A percentile compares a stretch with the other conserved stretches of the same genome.
Conservation (phyloP, 2,888 invertebrate genomes). For the Keiferia lycopersicella region DNA sequence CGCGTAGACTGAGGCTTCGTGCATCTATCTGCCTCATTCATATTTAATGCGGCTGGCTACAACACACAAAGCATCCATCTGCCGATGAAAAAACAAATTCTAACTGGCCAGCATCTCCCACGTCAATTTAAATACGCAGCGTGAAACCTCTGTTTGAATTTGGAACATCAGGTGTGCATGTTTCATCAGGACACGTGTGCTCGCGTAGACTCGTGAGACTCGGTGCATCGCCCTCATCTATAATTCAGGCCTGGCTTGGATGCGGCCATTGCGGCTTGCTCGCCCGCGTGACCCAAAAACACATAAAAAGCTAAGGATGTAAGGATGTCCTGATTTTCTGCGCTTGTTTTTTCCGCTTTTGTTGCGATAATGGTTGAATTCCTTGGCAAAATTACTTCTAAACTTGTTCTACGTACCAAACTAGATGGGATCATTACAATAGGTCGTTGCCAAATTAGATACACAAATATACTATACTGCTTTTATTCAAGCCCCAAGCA, state of each 20-base stretch:
- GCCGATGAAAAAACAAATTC: too few relatives aligned
- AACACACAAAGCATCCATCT: too few relatives aligned
- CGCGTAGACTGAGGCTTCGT: too few relatives aligned
- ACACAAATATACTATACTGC: too few relatives aligned
- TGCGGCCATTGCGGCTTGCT: conserved; percentile 4
- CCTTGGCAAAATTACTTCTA: not conserved
- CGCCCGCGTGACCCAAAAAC: conserved; percentile 8
- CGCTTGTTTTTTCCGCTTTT: not conserved
- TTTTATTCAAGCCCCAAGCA: too few relatives aligned
- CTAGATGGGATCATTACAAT: too few relatives aligned
- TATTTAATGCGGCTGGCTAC: too few relatives aligned
- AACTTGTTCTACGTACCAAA: too few relatives aligned
- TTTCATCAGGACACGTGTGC: not conserved
- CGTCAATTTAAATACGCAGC: not conserved
- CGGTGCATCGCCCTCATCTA: conserved; percentile 8
- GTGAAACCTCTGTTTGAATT: not conserved
- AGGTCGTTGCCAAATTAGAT: too few relatives aligned
- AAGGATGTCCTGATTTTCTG: not conserved
- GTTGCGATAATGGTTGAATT: not conserved
- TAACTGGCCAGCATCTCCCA: too few relatives aligned
- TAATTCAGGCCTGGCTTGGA: conserved; percentile 13
- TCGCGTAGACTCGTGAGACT: not conserved
- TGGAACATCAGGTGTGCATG: not conserved
- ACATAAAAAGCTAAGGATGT: not conserved
- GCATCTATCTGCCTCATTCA: too few relatives aligned